A percentile compares a stretch with the other conserved stretches of the same genome.
phyloP scores from a whole-genome alignment of 2,888 invertebrate species.

The Heliconius cydno region DNA sequence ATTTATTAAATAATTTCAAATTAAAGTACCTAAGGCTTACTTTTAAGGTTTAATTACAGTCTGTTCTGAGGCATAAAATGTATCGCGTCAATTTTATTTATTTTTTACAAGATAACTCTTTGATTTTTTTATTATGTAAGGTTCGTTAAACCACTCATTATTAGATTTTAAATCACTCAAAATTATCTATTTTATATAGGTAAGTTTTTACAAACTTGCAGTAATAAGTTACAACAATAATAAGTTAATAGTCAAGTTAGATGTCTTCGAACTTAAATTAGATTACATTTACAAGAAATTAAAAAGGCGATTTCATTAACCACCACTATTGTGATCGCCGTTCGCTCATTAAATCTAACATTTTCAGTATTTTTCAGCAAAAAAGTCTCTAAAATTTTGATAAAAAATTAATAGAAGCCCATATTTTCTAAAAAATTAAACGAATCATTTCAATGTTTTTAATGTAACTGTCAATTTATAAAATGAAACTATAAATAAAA shows the following conservation, averaged over 20 bases:
- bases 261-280: conserved; percentile 9
- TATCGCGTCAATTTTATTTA: too few species aligned
- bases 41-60: too few species aligned
- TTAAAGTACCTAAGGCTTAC: too few species aligned
- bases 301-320: conserved; percentile 24
- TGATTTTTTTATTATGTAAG: too few species aligned
- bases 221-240: not conserved
- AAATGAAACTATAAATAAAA: conserved; percentile 22
- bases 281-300: conserved; percentile 13
- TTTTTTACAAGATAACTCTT: not conserved
- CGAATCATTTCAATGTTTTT: conserved; percentile 19
- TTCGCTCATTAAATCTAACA: conserved; percentile 21
- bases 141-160: too few species aligned
- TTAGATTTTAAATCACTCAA: too few species aligned
- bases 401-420: conserved; percentile 24
- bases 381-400: conserved; percentile 21
- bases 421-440: conserved; percentile 22
- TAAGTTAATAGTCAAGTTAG: not conserved
- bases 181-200: not conserved
- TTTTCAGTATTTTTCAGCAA: conserved; percentile 11
- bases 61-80: too few species aligned
- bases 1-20: too few species aligned
- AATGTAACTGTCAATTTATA: conserved; percentile 17
- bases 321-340: conserved; percentile 19
- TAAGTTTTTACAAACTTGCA: not conserved